Percentiles rank a stretch among this genome's conserved stretches.
These are phyloP conservation scores for Liopterus haemorrhoidalis DNA, from an alignment of 2,888 invertebrate species.

Conservation along the genomic window DNA sequence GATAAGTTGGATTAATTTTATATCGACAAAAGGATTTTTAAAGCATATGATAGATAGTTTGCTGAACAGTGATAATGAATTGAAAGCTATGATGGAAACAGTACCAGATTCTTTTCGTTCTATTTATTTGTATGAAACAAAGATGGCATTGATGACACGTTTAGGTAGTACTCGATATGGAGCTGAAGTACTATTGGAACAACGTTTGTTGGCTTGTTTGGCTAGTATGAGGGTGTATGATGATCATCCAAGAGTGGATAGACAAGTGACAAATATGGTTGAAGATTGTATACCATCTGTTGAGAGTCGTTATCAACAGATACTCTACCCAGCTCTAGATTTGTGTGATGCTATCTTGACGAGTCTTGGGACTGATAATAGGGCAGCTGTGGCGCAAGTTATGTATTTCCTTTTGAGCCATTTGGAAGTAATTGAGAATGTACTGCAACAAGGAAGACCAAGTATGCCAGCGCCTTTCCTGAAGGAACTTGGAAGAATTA, in stretches of 20 bases:
- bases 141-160: constrained; percentile 71
- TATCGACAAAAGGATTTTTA: constrained; percentile 64
- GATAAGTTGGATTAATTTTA: constrained; percentile 58
- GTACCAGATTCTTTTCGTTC: constrained; percentile 64
- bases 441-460: constrained; percentile 65
- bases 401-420: constrained; percentile 75
- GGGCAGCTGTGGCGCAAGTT: constrained; percentile 74
- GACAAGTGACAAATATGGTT: constrained; percentile 36
- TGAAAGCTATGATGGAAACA: constrained; percentile 60
- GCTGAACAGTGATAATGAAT: constrained; percentile 64
- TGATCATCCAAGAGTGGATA: constrained; percentile 62
- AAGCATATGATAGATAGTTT: constrained; percentile 78
- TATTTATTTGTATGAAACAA: constrained; percentile 81
- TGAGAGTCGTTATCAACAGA: constrained; percentile 70
- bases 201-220: constrained; percentile 54
- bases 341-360: constrained; percentile 77
- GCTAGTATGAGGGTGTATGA: constrained; percentile 66
- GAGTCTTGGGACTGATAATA: constrained; percentile 76
- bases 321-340: constrained; percentile 73
- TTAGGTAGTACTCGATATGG: constrained; percentile 64
- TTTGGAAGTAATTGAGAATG: constrained; percentile 71
- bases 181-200: constrained; percentile 57
- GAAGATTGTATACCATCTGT: constrained; percentile 56
- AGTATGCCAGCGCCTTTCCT: constrained; percentile 60
- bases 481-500: constrained; percentile 69